Evolutionary conservation across 2,888 invertebrate species (phyloP), one percentile per base, ranked within the genome.

Genomic region (Nymphalis polychloros): DNA sequence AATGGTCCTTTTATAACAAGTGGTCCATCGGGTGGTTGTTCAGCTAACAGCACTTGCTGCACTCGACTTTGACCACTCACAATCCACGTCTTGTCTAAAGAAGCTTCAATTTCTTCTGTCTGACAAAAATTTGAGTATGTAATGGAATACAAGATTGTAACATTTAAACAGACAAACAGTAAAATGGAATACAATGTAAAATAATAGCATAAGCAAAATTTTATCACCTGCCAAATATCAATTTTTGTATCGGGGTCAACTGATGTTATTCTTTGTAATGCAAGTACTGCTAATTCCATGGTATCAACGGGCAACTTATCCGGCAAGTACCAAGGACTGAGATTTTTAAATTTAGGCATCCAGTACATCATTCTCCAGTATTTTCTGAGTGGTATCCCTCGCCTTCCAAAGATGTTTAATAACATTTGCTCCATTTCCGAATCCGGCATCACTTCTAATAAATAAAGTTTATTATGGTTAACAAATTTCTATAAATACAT

Each of bases 291-390:
- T 61, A 98, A 84, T 79, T 96, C 96, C 17, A 96, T 86, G 0
- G 95, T 93, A 79, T 97, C 96, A 73, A 93, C 92, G 0, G 98
- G 98, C n/a, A 97, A 83, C 0, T 95, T 94, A 62, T 95, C 93
- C 0, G 97, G 98, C 64, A 97, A 85, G 6, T 94, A 94, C 96
- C 97, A 98, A 0, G 98, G 98, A 66, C 97, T 97, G 0, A 96
- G 85, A 82, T 98, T 95, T 81, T 95, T 97, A 82, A 99, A 97
- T 85, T 99, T 99, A 0, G 99, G 98, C 95, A 96, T 95, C 97
- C 97, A 97, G 79, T 97, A 97, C 94, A 96, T 94, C 96, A 97
- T 96, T 16, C 96, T 92, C 95, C 96, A 95, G 79, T 93, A 96
- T 79, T 96, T 96, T 66, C 96, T 90, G 7, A 96, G 81, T 0